phyloP scores from a whole-genome alignment of 2,888 invertebrate species.

The Clusia tigrina region DNA sequence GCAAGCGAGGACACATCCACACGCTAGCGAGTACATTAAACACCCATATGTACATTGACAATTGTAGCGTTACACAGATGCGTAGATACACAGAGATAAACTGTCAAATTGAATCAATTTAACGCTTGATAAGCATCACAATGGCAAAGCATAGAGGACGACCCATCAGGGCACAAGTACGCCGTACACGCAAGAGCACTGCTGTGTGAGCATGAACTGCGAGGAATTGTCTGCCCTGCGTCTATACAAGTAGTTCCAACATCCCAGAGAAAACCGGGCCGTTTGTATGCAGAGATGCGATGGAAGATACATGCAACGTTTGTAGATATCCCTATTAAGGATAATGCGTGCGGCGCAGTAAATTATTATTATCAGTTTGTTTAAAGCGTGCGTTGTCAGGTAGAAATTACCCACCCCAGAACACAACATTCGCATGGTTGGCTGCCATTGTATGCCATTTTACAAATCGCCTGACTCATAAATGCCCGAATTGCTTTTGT shows the following conservation, averaged over 20 bases:
- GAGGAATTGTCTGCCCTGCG: too few species aligned
- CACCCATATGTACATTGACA: too few species aligned
- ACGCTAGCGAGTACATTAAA: too few species aligned
- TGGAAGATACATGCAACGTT: neutral
- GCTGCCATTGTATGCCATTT: neutral
- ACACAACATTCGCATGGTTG: neutral
- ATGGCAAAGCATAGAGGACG: neutral
- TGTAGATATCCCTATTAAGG: neutral
- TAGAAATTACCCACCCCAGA: neutral
- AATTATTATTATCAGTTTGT: neutral
- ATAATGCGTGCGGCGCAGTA: neutral
- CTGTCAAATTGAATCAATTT: slow-evolving; percentile 58
- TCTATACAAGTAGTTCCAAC: neutral
- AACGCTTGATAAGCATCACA: slow-evolving; percentile 46
- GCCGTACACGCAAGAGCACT: neutral
- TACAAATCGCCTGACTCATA: neutral
- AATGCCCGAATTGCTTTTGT: slow-evolving; percentile 19
- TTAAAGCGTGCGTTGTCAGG: neutral
- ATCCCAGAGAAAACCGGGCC: too few species aligned
- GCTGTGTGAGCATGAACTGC: too few species aligned
- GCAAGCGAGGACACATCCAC: neutral
- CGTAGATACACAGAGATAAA: slow-evolving; percentile 40
- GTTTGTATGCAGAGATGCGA: neutral
- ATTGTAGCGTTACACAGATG: neutral
- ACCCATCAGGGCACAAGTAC: neutral